Base-by-base conservation (phyloP, 2,113 vertebrate species). In the Mustelus asterias region DNA sequence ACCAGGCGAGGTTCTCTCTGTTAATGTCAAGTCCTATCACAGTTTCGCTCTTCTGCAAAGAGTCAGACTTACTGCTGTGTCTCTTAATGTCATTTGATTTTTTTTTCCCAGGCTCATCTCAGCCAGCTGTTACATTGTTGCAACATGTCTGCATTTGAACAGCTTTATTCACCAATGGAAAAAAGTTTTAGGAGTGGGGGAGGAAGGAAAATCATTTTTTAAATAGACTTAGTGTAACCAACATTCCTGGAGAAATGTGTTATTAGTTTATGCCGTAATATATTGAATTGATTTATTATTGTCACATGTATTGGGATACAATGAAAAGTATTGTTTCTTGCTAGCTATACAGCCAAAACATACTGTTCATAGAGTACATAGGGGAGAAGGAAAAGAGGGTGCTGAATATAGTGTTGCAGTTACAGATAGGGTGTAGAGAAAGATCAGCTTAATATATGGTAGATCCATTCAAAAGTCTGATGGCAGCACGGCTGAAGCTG, bases 21-120 rank as follows among this genome's bases (percentile, higher is more conserved):
- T 95, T 14, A 10, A 83, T 97, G 97, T 97, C 97, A 97, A 97
- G 96, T 80, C 96, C 97, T 97, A 97, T 98, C 97, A 98, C 96
- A 96, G 37, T 80, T 97, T 96, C 63, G 95, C 96, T 96, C 85
- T 96, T 86, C 96, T 97, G 96, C 97, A 97, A 97, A 96, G 96
- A 97, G 97, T 48, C 22, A 0, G 41, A 96, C 65, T 85, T 95
- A 83, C 78, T 96, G 70, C 94, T 95, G 96, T 96, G 96, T 96
- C 95, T 96, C 96, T 95, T 24, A 95, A 94, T 67, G 95, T 97
- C 97, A 97, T 96, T 96, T 83, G 96, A 96, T 97, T 97, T 97
- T 76, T 76, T 96, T 97, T 98, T 98, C 97, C 97, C 97, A 97
- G 97, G 97, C 96, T 97, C 97, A 96, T 96, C 96, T 96, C 0